Evolutionary conservation across 2,113 vertebrate species (phyloP).

Genomic region (Mirza zaza): DNA sequence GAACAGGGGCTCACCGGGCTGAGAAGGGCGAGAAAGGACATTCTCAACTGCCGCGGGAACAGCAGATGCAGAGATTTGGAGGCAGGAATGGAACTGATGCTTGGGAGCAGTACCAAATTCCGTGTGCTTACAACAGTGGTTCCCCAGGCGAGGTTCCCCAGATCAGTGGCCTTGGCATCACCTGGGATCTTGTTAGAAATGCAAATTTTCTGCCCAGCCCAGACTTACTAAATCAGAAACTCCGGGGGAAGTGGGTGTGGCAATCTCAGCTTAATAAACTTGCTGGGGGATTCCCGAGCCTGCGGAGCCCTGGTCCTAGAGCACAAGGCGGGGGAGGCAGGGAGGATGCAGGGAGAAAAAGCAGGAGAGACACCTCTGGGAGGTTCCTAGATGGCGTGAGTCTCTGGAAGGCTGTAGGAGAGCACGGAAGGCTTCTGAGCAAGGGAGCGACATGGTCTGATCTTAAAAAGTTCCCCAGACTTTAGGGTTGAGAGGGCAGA

Average conservation of each 20-base stretch:
- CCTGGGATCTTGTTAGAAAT: background rate
- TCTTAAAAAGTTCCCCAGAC: background rate
- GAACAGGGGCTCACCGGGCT: background rate
- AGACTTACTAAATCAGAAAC: background rate
- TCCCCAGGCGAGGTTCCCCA: background rate
- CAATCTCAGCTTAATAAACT: background rate
- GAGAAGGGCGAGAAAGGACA: background rate
- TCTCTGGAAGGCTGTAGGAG: background rate
- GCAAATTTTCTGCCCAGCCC: background rate
- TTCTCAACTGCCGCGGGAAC: background rate
- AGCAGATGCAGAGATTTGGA: background rate
- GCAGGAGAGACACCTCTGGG: background rate
- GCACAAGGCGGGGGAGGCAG: background rate
- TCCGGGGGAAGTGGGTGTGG: background rate
- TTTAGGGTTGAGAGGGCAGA: background rate
- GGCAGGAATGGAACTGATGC: background rate
- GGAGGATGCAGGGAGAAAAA: accelerated
- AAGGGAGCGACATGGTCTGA: background rate
- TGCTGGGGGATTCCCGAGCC: no score
- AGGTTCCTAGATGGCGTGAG: background rate
- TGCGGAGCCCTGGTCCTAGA: background rate
- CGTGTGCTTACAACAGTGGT: background rate
- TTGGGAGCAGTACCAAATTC: background rate
- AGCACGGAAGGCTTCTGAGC: background rate
- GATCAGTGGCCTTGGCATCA: background rate